Evolutionary conservation across 2,888 invertebrate species (phyloP).

Genomic region (Bibio marci): DNA sequence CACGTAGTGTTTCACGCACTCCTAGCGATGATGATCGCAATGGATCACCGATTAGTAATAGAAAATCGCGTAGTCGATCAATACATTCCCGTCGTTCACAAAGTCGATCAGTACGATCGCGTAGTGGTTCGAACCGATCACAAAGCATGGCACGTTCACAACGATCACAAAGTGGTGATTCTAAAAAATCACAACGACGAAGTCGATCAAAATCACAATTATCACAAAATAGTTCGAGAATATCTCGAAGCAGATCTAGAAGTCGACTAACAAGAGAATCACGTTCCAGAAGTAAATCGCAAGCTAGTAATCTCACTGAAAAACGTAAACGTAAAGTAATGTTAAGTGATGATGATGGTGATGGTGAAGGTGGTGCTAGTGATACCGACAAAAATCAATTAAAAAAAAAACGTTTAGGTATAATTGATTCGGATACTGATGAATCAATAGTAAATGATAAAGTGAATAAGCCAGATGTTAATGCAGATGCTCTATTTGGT

Average conservation of each 20-base stretch:
- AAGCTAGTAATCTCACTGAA: background rate
- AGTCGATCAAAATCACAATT: conserved; percentile 6
- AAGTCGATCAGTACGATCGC: conserved; percentile 8
- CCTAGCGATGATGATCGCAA: conserved; percentile 2
- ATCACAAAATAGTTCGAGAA: conserved; percentile 3
- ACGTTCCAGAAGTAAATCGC: conserved; percentile 6
- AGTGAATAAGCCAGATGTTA: conserved; percentile 53
- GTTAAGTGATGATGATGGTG: conserved; percentile 18
- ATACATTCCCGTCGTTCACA: conserved; percentile 17
- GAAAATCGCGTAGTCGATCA: conserved; percentile 7
- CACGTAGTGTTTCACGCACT: background rate
- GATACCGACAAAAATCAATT: conserved; percentile 21
- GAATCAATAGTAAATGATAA: conserved; percentile 37
- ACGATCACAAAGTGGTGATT: conserved; percentile 6
- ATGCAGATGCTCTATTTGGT: conserved; percentile 49
- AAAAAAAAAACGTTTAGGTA: conserved; percentile 3
- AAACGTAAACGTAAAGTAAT: conserved; percentile 13
- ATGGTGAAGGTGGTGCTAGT: conserved; percentile 18
- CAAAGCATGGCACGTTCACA: conserved; percentile 7
- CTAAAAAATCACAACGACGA: background rate
- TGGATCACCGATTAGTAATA: conserved; percentile 11
- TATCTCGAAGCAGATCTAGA: background rate
- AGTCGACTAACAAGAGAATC: conserved; percentile 7
- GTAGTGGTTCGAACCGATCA: conserved; percentile 21
- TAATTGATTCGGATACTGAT: conserved; percentile 54